Conservation (phyloP, 2,113 vertebrate species). For the Oreochromis niloticus region DNA sequence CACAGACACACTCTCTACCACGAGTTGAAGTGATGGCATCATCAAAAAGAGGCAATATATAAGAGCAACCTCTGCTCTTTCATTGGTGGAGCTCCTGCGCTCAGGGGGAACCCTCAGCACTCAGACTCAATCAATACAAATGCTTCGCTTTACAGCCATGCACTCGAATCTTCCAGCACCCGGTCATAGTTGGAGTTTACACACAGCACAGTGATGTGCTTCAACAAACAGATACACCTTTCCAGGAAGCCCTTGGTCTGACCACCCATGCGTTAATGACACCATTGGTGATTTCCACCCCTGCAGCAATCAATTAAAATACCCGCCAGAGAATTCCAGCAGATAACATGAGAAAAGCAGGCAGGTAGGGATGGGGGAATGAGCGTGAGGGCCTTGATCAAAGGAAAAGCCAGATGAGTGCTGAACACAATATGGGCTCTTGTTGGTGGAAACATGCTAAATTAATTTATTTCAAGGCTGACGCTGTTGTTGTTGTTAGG, state of each 20-base stretch:
- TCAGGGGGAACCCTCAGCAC: constrained; percentile 34
- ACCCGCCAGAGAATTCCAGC: constrained; percentile 6
- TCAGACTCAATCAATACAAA: constrained; percentile 52
- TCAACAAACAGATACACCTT: constrained; percentile 17
- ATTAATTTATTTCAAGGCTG: constrained; percentile 35
- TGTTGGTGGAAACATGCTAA: background rate
- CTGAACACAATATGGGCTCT: background rate
- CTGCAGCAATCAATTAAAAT: constrained; percentile 54
- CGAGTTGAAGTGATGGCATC: constrained; percentile 50
- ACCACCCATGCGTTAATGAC: constrained; percentile 28
- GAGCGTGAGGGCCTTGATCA: constrained; percentile 15
- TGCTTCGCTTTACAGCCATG: constrained; percentile 23
- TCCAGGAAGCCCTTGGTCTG: constrained; percentile 4
- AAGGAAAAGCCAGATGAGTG: constrained; percentile 14
- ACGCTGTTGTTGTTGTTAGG: background rate
- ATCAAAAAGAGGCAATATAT: constrained; percentile 55
- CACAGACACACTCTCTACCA: constrained; percentile 10
- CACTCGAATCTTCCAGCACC: background rate
- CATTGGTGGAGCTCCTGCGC: constrained; percentile 22
- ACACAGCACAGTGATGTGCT: background rate
- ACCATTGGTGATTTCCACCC: constrained; percentile 24
- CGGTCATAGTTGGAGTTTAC: background rate
- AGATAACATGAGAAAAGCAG: background rate
- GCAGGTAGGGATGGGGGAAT: background rate
- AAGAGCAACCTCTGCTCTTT: constrained; percentile 28